Base-by-base conservation (phyloP, 2,113 vertebrate genomes). In the Mesoclemmys tuberculata region DNA sequence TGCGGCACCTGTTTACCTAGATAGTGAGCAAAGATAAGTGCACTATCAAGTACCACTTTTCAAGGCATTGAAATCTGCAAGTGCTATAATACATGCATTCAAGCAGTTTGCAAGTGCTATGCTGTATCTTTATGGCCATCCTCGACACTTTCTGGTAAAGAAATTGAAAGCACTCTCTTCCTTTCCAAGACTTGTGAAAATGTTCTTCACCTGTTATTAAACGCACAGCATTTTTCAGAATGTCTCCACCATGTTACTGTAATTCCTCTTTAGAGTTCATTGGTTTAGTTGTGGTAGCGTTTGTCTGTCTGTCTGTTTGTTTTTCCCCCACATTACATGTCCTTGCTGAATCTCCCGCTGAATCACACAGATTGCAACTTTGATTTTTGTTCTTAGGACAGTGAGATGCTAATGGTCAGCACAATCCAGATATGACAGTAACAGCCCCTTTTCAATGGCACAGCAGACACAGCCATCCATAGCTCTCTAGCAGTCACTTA, bases 41-140 rank as follows among this genome's bases (percentile, higher is more conserved):
- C 97, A 97, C 97, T 97, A 96, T 98, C 99, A 98, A 97, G 98
- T 98, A 98, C 99, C 99, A 98, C 98, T 98, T 98, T 98, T 98
- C 98, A 99, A 99, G 99, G 99, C 99, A 98, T 98, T 98, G 98
- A 98, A 99, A 98, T 98, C 98, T 98, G 99, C 99, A 99, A 99
- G 99, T 99, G 99, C 99, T 99, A 98, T 98, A 98, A 98, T 98
- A 97, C 98, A 98, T 99, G 99, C 99, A 97, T 99, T 99, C 97
- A 97, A 97, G 98, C 98, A 95, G 98, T 98, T 98, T 98, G 98
- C 98, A 98, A 99, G 99, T 99, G 99, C 98, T 98, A 97, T 98
- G 98, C 97, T 96, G 98, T 97, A 97, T 98, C 91, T 88, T 97
- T 96, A 80, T 97, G 98, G 97, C 98, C 97, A 98, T 96, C 96